Conservation (phyloP, 2,888 invertebrate genomes). For the Agrochola circellaris region DNA sequence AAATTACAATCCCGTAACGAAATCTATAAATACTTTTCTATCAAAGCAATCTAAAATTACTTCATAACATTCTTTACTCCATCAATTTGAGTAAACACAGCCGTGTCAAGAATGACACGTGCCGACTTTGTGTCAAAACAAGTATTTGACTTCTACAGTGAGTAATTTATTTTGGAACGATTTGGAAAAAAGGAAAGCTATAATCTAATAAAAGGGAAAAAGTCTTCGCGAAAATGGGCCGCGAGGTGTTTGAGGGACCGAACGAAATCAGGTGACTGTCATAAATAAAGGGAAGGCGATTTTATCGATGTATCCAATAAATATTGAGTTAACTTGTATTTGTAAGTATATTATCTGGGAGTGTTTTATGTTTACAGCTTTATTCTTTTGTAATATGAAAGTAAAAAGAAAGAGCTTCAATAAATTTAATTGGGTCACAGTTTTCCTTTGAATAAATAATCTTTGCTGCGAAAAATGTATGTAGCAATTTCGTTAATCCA, state of each 20-base stretch:
- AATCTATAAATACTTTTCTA: constrained; percentile 30
- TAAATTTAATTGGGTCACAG: constrained; percentile 18
- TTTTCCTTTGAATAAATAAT: constrained; percentile 29
- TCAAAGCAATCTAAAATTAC: constrained; percentile 30
- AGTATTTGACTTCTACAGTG: constrained; percentile 58
- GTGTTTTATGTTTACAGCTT: constrained; percentile 47
- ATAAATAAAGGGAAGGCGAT: constrained; percentile 60
- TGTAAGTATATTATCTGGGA: constrained; percentile 39
- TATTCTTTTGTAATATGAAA: constrained; percentile 32
- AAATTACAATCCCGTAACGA: constrained; percentile 28
- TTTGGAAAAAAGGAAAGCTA: constrained; percentile 49
- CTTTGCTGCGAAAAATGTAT: constrained; percentile 16
- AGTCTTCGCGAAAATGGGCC: constrained; percentile 44
- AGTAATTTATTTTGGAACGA: constrained; percentile 61
- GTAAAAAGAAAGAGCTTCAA: constrained; percentile 16
- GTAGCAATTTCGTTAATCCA: constrained; percentile 14
- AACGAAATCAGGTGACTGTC: constrained; percentile 60
- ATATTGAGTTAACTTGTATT: constrained; percentile 59
- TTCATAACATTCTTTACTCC: constrained; percentile 11
- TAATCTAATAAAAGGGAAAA: constrained; percentile 62
- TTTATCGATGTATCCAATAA: constrained; percentile 66
- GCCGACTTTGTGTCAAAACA: constrained; percentile 57
- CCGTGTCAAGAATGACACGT: constrained; percentile 40
- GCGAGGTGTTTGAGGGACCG: constrained; percentile 58
- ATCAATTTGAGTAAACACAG: constrained; percentile 32